phyloP scores from a whole-genome alignment of 2,797 vertebrate genomes.

The Poeciliopsis paucimaculata region DNA sequence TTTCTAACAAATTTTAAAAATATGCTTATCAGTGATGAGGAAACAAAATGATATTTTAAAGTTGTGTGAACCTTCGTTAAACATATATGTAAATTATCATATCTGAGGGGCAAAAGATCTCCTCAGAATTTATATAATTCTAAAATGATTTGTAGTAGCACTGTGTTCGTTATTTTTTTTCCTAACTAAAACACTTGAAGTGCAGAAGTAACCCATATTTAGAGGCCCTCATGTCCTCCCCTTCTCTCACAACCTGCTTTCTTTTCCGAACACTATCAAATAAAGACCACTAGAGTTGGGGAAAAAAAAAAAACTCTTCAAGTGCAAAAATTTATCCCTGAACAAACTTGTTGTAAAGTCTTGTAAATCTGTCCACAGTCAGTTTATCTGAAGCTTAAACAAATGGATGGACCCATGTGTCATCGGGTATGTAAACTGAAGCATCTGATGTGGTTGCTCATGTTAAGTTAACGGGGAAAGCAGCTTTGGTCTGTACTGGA shows the following conservation, averaged over 20 bases:
- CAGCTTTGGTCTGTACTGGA: slow-evolving; percentile 32
- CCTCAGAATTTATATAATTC: background rate
- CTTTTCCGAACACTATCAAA: too few species aligned
- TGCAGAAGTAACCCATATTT: too few species aligned
- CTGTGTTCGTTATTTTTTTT: background rate
- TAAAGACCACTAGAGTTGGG: too few species aligned
- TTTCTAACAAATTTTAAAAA: background rate
- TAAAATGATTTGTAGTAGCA: background rate
- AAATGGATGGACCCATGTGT: slow-evolving; percentile 64
- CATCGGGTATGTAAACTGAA: slow-evolving; percentile 62
- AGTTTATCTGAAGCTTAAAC: slow-evolving; percentile 58
- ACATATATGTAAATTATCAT: background rate
- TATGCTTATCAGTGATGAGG: background rate
- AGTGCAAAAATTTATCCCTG: slow-evolving; percentile 19
- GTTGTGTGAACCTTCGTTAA: background rate
- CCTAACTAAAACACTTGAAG: slow-evolving; percentile 12
- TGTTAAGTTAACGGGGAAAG: slow-evolving; percentile 56
- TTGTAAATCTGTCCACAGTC: slow-evolving; percentile 41
- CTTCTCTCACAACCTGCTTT: too few species aligned
- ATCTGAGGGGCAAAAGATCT: background rate
- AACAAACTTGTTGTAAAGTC: slow-evolving; percentile 24
- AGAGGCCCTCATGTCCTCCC: too few species aligned
- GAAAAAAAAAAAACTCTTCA: slow-evolving; percentile 6
- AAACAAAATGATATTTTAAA: background rate
- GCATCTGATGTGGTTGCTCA: slow-evolving; percentile 66